phyloP scores from a whole-genome alignment of 2,888 invertebrate species.

The Microctonus hyperodae region DNA sequence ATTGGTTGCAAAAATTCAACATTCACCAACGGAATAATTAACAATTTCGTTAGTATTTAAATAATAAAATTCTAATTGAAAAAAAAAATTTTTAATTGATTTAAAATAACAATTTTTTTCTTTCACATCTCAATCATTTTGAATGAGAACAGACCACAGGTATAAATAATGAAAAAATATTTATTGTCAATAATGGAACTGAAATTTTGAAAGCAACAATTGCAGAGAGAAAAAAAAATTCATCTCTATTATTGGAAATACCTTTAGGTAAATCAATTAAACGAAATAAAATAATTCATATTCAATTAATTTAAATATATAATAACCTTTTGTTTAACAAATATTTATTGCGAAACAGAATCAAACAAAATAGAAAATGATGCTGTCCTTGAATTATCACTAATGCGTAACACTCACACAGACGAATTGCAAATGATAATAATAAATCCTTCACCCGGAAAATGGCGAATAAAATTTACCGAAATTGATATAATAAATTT shows the following conservation, averaged over 20 bases:
- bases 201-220: slow-evolving; percentile 38
- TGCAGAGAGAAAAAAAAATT: slow-evolving; percentile 40
- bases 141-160: neutral
- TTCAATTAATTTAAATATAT: slow-evolving; percentile 1
- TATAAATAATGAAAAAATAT: slow-evolving; percentile 29
- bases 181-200: slow-evolving; percentile 34
- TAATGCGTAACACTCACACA: slow-evolving; percentile 41
- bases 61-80: neutral
- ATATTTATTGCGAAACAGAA: slow-evolving; percentile 5
- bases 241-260: slow-evolving; percentile 38
- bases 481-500: slow-evolving; percentile 37
- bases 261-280: slow-evolving; percentile 43
- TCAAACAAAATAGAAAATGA: neutral
- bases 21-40: neutral
- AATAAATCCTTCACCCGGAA: slow-evolving; percentile 49
- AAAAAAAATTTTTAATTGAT: neutral
- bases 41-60: slow-evolving; percentile 5
- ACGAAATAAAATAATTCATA: no score
- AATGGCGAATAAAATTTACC: slow-evolving; percentile 46
- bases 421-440: slow-evolving; percentile 46
- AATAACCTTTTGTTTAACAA: neutral
- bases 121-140: neutral
- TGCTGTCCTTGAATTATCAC: slow-evolving; percentile 37
- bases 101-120: neutral
- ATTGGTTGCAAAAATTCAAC: slow-evolving; percentile 4